Percentiles rank a stretch among this genome's conserved stretches.
Evolutionary conservation across 2,888 invertebrate species (phyloP).

Genomic region (Phengaris arion): DNA sequence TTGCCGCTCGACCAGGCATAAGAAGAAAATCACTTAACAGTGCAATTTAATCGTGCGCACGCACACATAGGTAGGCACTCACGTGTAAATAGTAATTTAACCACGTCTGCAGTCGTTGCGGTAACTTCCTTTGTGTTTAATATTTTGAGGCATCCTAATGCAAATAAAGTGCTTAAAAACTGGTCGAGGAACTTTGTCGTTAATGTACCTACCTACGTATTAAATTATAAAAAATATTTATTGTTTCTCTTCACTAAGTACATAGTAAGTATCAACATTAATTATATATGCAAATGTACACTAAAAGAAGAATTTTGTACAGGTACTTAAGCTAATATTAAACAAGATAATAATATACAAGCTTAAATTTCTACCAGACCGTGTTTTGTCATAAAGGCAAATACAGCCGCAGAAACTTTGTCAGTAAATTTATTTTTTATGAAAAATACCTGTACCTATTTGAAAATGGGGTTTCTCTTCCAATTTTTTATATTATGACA

Average conservation of each 20-base stretch:
- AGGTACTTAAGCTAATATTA: background rate
- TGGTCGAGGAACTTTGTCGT: too few species aligned
- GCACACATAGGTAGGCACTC: too few species aligned
- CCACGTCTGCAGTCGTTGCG: too few species aligned
- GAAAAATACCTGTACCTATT: slow-evolving; percentile 22
- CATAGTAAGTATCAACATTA: background rate
- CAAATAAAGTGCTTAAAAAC: too few species aligned
- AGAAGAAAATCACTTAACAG: too few species aligned
- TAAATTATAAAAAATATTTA: too few species aligned
- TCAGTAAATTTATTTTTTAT: slow-evolving; percentile 25
- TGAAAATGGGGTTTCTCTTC: slow-evolving; percentile 12
- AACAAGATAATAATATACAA: slow-evolving; percentile 17
- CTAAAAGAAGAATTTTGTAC: background rate
- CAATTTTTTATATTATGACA: background rate
- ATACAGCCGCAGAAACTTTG: slow-evolving; percentile 23
- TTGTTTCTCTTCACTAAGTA: background rate
- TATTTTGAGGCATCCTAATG: too few species aligned
- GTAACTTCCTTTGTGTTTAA: too few species aligned
- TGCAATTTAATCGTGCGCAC: too few species aligned
- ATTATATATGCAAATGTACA: background rate
- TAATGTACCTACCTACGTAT: too few species aligned
- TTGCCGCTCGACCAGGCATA: too few species aligned
- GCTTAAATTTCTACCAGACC: slow-evolving; percentile 5
- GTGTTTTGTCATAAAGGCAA: slow-evolving; percentile 19
- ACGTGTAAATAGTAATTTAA: too few species aligned